phyloP scores from a whole-genome alignment of 2,113 vertebrate genomes.

The Vimba vimba region DNA sequence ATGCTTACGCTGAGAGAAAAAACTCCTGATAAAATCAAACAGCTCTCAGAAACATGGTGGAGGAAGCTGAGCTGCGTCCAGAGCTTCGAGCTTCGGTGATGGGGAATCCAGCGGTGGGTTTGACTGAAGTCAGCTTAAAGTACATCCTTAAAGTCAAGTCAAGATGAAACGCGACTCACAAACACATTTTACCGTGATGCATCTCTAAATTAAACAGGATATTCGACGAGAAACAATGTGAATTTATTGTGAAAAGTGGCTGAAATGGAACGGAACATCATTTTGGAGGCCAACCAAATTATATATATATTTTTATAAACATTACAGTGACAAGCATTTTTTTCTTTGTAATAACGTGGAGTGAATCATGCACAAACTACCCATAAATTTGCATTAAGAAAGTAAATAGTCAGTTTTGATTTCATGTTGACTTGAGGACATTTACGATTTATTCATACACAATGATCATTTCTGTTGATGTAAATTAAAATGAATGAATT shows the following conservation, averaged over 20 bases:
- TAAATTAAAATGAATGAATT: too few relatives aligned
- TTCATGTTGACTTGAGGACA: neutral
- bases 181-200: neutral
- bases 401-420: neutral
- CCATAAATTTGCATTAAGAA: neutral
- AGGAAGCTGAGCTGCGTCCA: slow-evolving; percentile 74
- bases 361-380: too few relatives aligned
- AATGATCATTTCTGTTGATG: too few relatives aligned
- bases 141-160: neutral
- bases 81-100: slow-evolving; percentile 11
- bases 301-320: neutral
- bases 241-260: neutral
- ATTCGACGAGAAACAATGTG: neutral
- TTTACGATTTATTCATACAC: too few relatives aligned
- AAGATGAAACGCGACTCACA: neutral
- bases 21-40: slow-evolving; percentile 74
- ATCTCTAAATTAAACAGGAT: neutral
- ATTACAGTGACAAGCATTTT: neutral
- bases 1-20: slow-evolving; percentile 66
- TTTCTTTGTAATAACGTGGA: neutral
- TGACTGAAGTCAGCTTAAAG: neutral
- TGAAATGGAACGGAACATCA: neutral
- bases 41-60: slow-evolving; percentile 78
- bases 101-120: neutral
- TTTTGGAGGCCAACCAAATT: neutral